Percentiles rank a stretch among this genome's conserved stretches.
Conservation (phyloP, 2,888 invertebrate species). For the Plebejus melissa region DNA sequence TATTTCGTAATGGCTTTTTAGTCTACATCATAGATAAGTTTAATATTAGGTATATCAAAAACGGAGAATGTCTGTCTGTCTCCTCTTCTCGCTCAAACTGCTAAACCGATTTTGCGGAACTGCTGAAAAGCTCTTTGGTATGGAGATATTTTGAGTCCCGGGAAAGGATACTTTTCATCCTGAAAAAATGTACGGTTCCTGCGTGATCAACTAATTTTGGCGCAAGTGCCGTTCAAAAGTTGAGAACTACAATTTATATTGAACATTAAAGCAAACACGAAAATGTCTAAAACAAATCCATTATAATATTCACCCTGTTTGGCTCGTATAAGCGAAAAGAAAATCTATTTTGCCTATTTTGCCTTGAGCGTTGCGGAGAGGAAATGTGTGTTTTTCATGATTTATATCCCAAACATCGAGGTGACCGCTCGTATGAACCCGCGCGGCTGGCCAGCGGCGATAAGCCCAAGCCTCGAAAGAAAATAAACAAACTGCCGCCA, state of each 20-base stretch:
- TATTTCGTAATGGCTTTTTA: background rate
- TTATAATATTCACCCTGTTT: constrained; percentile 39
- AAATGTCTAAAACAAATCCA: background rate
- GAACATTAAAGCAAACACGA: background rate
- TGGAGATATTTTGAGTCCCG: too few relatives aligned
- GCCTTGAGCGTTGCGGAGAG: constrained; percentile 65
- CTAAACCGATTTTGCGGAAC: too few relatives aligned
- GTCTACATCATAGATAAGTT: too few relatives aligned
- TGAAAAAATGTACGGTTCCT: too few relatives aligned
- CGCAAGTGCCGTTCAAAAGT: too few relatives aligned
- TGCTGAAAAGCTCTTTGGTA: too few relatives aligned
- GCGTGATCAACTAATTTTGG: too few relatives aligned
- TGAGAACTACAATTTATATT: too few relatives aligned
- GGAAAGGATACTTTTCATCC: too few relatives aligned
- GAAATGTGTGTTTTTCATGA: constrained; percentile 75
- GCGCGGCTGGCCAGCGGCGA: constrained; percentile 68
- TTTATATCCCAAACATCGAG: constrained; percentile 70
- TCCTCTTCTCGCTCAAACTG: too few relatives aligned
- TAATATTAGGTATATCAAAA: too few relatives aligned
- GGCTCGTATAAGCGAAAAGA: constrained; percentile 53
- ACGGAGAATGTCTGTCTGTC: too few relatives aligned
- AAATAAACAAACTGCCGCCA: constrained; percentile 69
- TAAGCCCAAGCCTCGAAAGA: constrained; percentile 72
- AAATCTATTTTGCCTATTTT: constrained; percentile 66
- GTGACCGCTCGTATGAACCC: constrained; percentile 57